These are phyloP conservation scores for Cantharis flavilabris DNA, from an alignment of 2,888 invertebrate species.

Conservation along the genomic window DNA sequence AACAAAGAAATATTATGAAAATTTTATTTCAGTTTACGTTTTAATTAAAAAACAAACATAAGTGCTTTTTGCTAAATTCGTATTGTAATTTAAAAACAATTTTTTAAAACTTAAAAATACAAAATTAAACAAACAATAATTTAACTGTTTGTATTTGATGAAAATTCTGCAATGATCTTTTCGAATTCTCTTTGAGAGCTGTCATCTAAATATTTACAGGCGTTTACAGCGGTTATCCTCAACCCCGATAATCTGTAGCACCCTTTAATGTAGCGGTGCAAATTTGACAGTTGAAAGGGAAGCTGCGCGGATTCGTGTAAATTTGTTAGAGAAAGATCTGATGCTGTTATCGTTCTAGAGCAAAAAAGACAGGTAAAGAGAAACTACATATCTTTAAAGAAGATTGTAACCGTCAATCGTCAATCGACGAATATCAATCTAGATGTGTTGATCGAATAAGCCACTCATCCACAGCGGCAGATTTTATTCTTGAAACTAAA, in stretches of 20 bases:
- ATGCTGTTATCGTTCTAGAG: not conserved
- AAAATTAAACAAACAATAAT: not conserved
- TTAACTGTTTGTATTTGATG: constrained; percentile 27
- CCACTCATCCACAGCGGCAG: constrained; percentile 32
- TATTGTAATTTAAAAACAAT: not conserved
- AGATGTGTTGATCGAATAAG: constrained; percentile 34
- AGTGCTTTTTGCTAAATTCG: not conserved
- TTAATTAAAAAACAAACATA: not conserved
- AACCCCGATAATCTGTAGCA: constrained; percentile 32
- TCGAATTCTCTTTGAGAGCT: constrained; percentile 8
- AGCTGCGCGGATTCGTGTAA: constrained; percentile 19
- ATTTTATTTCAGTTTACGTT: not conserved
- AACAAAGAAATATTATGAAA: not conserved
- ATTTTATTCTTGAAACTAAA: constrained; percentile 28
- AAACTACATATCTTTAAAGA: constrained; percentile 11
- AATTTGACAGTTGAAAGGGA: constrained; percentile 25
- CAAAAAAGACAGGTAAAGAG: constrained; percentile 16
- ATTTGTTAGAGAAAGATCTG: constrained; percentile 20
- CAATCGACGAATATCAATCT: constrained; percentile 37
- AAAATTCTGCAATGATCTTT: constrained; percentile 4
- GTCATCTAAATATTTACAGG: constrained; percentile 36
- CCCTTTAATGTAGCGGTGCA: constrained; percentile 30
- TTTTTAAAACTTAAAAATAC: not conserved
- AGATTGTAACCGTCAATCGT: constrained; percentile 32
- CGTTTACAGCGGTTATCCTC: constrained; percentile 36